These are phyloP conservation scores for Eubasilissa splendida DNA, from an alignment of 2,888 invertebrate genomes.

Conservation along the genomic window DNA sequence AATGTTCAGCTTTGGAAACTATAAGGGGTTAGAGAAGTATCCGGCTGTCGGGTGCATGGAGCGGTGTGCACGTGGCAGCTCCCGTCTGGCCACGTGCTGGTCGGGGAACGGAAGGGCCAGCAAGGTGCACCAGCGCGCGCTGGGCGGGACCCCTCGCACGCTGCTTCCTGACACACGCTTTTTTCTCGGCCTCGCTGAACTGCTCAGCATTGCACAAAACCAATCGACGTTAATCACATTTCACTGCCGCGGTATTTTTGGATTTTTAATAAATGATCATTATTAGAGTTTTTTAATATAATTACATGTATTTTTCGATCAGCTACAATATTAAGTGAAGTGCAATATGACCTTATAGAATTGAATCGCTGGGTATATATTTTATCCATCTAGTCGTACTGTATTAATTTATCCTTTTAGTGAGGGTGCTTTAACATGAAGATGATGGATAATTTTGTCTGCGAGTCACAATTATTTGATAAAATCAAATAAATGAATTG, in stretches of 20 bases:
- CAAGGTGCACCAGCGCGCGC: constrained; percentile 91
- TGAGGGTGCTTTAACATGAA: no score
- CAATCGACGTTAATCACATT: constrained; percentile 37
- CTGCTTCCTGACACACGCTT: constrained; percentile 62
- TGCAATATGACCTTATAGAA: no score
- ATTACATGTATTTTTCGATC: no score
- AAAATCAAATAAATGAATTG: no score
- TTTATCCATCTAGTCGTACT: no score
- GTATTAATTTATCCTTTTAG: no score
- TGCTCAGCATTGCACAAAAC: constrained; percentile 52
- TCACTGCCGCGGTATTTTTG: not conserved
- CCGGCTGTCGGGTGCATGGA: constrained; percentile 82
- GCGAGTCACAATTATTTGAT: no score
- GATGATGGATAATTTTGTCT: no score
- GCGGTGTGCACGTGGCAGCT: constrained; percentile 83
- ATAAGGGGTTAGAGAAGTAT: constrained; percentile 90
- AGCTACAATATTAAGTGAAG: no score
- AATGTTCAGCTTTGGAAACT: constrained; percentile 62
- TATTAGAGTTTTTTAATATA: no score
- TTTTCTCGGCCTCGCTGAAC: constrained; percentile 57
- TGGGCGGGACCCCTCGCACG: constrained; percentile 78
- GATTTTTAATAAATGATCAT: no score
- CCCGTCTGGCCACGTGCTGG: constrained; percentile 91
- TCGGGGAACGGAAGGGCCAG: constrained; percentile 94
- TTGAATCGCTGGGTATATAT: no score